Base-by-base conservation (phyloP, 2,113 vertebrate genomes). In the Tauraco erythrolophus region DNA sequence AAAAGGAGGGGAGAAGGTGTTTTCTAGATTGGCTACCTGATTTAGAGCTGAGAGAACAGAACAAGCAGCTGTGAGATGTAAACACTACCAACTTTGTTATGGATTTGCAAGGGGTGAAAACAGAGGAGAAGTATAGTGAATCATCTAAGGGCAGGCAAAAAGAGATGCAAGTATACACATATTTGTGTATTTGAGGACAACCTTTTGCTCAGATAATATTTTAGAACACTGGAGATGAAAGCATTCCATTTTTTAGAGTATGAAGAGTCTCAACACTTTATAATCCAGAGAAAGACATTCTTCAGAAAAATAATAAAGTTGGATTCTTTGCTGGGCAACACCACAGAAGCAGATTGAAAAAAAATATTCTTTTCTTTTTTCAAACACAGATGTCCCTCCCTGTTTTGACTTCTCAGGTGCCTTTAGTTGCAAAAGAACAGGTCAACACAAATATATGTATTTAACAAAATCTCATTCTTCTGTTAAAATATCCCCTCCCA, bases 301-400 rank as follows among this genome's bases (percentile, higher is more conserved):
- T 60, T 51, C 11, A 53, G 37, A 84, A 92, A 82, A 78, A 33
- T 16, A 87, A 71, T 61, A 5, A 58, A 68, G 8, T 33, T 60
- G 33, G 30, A 48, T 84, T 83, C 37, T 80, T 76, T 66, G 19
- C 19, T 43, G n/a, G 15, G 15, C 41, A 69, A 64, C 25, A 65
- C 3, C 14, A 58, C 0, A 0, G 25, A 76, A 83, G 15, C 18
- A 79, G 31, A 48, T 54, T 53, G 1, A 11, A 31, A 31, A n/a
- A 23, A 19, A 28, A 9, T 10, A 31, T 19, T 31, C 11, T 57
- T 57, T 57, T 31, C 4, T 33, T 56, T 41, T 69, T 66, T 69
- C 12, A 78, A 45, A 56, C 14, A 48, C 18, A 76, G 19, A 37
- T 23, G 3, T 75, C 10, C 28, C 14, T 71, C 61, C 28, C 6